Percentiles rank a stretch among this genome's conserved stretches.
These are phyloP conservation scores for Gibbula magus DNA, from an alignment of 2,888 invertebrate species.

Conservation along the genomic window DNA sequence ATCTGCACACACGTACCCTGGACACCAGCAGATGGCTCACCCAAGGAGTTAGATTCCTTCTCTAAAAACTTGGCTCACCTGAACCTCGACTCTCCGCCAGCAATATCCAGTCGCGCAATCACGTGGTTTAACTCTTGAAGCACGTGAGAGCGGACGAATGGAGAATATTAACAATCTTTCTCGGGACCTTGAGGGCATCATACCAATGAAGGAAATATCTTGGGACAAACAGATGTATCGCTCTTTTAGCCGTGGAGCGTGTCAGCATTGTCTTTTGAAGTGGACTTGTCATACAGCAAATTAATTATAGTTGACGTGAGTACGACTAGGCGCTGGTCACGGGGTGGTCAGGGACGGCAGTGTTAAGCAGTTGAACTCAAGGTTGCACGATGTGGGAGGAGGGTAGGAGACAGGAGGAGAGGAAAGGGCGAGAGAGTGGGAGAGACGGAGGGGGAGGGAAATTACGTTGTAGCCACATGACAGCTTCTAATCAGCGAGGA, in stretches of 20 bases:
- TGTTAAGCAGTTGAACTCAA: background rate
- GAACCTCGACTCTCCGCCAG: too few species aligned
- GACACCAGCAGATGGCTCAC: too few species aligned
- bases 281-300: conserved; percentile 6
- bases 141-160: background rate
- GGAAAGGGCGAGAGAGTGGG: background rate
- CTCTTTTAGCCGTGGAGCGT: background rate
- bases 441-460: background rate
- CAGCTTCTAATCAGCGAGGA: background rate
- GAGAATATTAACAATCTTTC: conserved; percentile 6
- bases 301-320: conserved; percentile 6
- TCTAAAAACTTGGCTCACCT: too few species aligned
- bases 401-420: background rate
- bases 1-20: too few species aligned
- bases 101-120: background rate
- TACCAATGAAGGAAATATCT: background rate
- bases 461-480: background rate
- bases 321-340: background rate
- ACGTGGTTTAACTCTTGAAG: background rate
- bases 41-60: too few species aligned
- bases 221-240: background rate
- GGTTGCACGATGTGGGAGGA: background rate
- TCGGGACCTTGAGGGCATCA: background rate
- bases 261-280: conserved; percentile 10
- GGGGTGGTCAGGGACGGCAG: background rate